Evolutionary conservation across 2,113 vertebrate genomes (phyloP).

Genomic region (Dunckerocampus dactyliophorus): DNA sequence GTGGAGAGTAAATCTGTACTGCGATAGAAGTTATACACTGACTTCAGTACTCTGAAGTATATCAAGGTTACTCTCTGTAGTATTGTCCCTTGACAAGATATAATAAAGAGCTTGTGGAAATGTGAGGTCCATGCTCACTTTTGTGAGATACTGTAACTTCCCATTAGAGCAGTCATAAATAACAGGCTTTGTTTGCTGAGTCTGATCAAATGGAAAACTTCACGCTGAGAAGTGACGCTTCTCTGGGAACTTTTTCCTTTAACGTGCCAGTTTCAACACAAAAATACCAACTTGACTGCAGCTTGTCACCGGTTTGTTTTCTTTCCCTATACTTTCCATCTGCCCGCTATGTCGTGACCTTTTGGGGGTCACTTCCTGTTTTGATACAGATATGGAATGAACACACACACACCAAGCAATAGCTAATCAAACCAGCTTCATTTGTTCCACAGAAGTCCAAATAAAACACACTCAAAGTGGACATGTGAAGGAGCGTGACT

Average conservation of each 20-base stretch:
- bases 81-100: too few species aligned
- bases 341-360: not conserved
- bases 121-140: too few species aligned
- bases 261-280: not conserved
- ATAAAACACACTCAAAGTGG: too few species aligned
- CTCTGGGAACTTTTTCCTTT: not conserved
- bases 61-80: too few species aligned
- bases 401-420: not conserved
- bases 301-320: conserved; percentile 1
- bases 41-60: too few species aligned
- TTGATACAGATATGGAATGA: not conserved
- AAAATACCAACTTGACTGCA: not conserved
- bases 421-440: not conserved
- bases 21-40: too few species aligned
- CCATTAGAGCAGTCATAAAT: too few species aligned
- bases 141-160: too few species aligned
- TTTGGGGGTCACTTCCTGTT: conserved; percentile 46
- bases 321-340: not conserved
- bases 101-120: too few species aligned
- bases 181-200: not conserved
- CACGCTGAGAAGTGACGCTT: not conserved
- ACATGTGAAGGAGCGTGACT: not conserved
- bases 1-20: too few species aligned
- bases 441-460: not conserved
- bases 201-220: not conserved